Evolutionary conservation across 92 coral and sea anemone species (phyloP).

Genomic region (Palythoa caribaeorum): DNA sequence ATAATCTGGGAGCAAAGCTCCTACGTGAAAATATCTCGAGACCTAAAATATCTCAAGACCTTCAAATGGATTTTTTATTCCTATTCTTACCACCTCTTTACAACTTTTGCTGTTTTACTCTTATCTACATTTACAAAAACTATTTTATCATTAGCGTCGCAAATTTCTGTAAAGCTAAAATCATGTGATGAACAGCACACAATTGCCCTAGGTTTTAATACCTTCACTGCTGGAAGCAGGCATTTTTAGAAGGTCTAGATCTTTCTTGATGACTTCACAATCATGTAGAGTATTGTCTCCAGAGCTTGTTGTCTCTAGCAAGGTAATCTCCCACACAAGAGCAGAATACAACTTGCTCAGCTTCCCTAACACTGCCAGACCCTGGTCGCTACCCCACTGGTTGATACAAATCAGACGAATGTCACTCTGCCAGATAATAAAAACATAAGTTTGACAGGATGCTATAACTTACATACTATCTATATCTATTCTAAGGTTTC

Average conservation of each 20-base stretch:
- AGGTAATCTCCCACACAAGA: slow-evolving; percentile 96
- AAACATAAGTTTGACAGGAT: too few relatives aligned
- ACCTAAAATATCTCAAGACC: too few relatives aligned
- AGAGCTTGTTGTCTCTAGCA: slow-evolving; percentile 75
- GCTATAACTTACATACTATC: too few relatives aligned
- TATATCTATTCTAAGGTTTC: too few relatives aligned
- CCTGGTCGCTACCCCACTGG: slow-evolving; percentile 96
- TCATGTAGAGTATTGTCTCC: slow-evolving; percentile 59
- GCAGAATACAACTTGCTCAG: slow-evolving; percentile 86
- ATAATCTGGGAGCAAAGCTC: too few relatives aligned
- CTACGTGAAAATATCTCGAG: too few relatives aligned
- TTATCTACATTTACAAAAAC: too few relatives aligned
- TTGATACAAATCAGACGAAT: slow-evolving; percentile 88
- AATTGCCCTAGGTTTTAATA: slow-evolving; percentile 13
- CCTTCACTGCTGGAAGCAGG: slow-evolving; percentile 51
- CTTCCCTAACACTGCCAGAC: slow-evolving; percentile 73
- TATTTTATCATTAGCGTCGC: too few relatives aligned
- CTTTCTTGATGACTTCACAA: slow-evolving; percentile 61
- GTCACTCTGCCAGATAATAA: slow-evolving; percentile 68
- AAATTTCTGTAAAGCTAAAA: too few relatives aligned
- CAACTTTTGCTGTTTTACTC: too few relatives aligned
- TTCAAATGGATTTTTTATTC: too few relatives aligned
- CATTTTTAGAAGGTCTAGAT: slow-evolving; percentile 67
- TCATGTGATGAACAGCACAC: background rate
- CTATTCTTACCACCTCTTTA: too few relatives aligned